Percentiles rank a stretch among this genome's conserved stretches.
Conservation (phyloP, 2,113 vertebrate genomes). For the Pampusana beccarii region DNA sequence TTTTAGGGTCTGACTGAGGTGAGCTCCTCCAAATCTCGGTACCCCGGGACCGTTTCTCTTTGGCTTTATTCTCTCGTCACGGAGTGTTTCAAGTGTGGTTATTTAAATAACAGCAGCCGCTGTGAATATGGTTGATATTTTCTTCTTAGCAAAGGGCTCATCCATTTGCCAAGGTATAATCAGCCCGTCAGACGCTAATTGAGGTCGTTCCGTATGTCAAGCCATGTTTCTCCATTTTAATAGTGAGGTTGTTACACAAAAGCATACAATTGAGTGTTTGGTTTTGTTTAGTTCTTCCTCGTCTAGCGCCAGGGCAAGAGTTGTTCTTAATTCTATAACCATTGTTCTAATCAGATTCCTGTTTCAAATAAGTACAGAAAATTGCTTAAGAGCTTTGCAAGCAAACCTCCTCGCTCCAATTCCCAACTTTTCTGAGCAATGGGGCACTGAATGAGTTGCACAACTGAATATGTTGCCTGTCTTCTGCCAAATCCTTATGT, state of each 20-base stretch:
- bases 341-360: conserved; percentile 40
- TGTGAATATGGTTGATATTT: background rate
- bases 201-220: background rate
- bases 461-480: background rate
- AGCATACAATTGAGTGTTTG: background rate
- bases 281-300: conserved; percentile 29
- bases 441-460: background rate
- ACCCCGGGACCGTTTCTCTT: fast-evolving
- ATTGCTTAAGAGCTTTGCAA: conserved; percentile 23
- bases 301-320: background rate
- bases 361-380: conserved; percentile 33
- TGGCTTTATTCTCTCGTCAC: background rate
- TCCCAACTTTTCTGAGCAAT: background rate
- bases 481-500: background rate
- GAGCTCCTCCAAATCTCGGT: background rate
- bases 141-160: background rate
- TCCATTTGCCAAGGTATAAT: background rate
- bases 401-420: background rate
- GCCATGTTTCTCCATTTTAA: background rate
- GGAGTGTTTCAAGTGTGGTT: background rate
- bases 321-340: conserved; percentile 49
- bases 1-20: background rate
- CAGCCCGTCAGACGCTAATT: fast-evolving
- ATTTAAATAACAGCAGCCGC: background rate
- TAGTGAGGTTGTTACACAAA: background rate